These are phyloP conservation scores for Frankliniella fusca DNA, from an alignment of 2,888 invertebrate genomes.

Conservation along the genomic window DNA sequence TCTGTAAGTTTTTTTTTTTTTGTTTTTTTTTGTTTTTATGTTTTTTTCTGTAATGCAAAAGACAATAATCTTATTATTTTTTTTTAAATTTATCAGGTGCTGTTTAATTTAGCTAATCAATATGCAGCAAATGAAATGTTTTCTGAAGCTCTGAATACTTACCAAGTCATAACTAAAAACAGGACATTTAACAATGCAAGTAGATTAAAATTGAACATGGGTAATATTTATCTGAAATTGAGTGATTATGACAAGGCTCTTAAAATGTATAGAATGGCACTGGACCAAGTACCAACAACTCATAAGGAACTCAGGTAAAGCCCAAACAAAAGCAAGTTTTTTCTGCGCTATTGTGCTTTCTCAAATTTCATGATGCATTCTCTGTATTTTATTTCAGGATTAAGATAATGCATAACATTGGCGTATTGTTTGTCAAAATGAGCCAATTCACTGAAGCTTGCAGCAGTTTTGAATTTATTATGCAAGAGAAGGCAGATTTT, in stretches of 20 bases:
- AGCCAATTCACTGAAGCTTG: slow-evolving; percentile 95
- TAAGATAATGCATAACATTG: slow-evolving; percentile 98
- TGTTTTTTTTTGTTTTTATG: not conserved
- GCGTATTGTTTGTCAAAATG: slow-evolving; percentile 89
- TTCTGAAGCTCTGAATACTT: slow-evolving; percentile 92
- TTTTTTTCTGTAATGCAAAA: not conserved
- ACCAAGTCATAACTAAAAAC: slow-evolving; percentile 89
- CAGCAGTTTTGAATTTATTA: slow-evolving; percentile 94
- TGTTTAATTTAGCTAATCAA: slow-evolving; percentile 93
- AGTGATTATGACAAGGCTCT: slow-evolving; percentile 90
- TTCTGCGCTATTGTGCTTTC: not conserved
- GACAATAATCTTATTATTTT: not conserved
- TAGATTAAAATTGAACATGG: slow-evolving; percentile 94
- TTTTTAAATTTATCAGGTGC: slow-evolving; percentile 58
- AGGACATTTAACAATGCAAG: slow-evolving; percentile 91
- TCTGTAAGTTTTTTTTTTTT: slow-evolving; percentile 57
- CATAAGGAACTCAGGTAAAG: slow-evolving; percentile 84
- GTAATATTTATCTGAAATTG: slow-evolving; percentile 94
- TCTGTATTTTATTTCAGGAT: slow-evolving; percentile 55
- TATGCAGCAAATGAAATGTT: slow-evolving; percentile 93
- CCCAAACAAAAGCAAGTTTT: not conserved
- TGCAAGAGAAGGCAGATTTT: slow-evolving; percentile 91
- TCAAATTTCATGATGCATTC: slow-evolving; percentile 35
- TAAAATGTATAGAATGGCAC: slow-evolving; percentile 96
- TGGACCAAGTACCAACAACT: slow-evolving; percentile 91